Evolutionary conservation across 2,113 vertebrate genomes (phyloP).

Genomic region (Hippocampus mohnikei): DNA sequence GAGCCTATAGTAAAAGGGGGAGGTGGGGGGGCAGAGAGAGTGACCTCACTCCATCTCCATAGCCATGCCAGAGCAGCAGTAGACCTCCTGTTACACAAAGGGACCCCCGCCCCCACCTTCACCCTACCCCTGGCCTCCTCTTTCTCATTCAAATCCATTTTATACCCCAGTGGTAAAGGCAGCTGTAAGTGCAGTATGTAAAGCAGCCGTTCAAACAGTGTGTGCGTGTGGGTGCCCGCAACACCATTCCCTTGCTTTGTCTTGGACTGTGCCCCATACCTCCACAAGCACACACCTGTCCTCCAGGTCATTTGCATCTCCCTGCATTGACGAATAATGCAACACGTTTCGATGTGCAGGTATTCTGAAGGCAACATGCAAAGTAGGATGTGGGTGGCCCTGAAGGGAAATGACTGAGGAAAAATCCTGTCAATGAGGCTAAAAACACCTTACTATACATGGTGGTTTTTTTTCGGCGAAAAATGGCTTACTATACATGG

Average conservation of each 20-base stretch:
- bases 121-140: slow-evolving; percentile 40
- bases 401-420: too few relatives aligned
- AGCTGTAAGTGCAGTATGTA: slow-evolving; percentile 80
- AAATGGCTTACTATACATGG: too few relatives aligned
- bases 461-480: too few relatives aligned
- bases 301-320: slow-evolving; percentile 30
- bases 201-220: slow-evolving; percentile 67
- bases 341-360: slow-evolving; percentile 2
- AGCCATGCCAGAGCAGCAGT: slow-evolving; percentile 72
- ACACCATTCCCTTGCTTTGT: slow-evolving; percentile 50
- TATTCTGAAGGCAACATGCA: background rate
- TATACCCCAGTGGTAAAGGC: slow-evolving; percentile 82
- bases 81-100: slow-evolving; percentile 76
- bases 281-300: slow-evolving; percentile 53
- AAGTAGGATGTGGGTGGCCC: too few relatives aligned
- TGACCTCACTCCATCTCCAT: slow-evolving; percentile 77
- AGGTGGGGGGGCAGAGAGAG: slow-evolving; percentile 58
- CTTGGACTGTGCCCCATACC: slow-evolving; percentile 51
- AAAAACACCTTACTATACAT: too few relatives aligned
- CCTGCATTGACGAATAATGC: slow-evolving; percentile 7
- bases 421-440: too few relatives aligned
- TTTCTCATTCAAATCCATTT: slow-evolving; percentile 93
- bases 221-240: slow-evolving; percentile 28
- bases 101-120: slow-evolving; percentile 40
- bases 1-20: slow-evolving; percentile 58